These are phyloP conservation scores for Eupithecia dodoneata DNA, from an alignment of 2,888 invertebrate species.

Conservation along the genomic window DNA sequence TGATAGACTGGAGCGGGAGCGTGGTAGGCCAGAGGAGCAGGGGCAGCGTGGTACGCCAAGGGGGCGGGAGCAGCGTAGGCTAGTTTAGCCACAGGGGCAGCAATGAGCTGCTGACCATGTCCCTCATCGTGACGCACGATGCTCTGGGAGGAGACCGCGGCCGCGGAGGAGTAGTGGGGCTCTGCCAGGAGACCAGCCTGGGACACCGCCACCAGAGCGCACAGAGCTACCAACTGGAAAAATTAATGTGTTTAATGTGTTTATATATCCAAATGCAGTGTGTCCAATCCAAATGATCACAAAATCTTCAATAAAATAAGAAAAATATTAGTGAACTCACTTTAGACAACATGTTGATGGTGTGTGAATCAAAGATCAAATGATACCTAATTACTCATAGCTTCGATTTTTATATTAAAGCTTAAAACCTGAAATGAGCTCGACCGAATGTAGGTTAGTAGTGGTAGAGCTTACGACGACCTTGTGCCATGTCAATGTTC, in stretches of 20 bases:
- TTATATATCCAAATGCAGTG: neutral
- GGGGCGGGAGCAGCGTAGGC: slow-evolving; percentile 48
- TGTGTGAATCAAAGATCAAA: slow-evolving; percentile 43
- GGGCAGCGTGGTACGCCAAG: slow-evolving; percentile 48
- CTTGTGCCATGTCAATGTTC: slow-evolving; percentile 38
- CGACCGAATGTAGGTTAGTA: slow-evolving; percentile 33
- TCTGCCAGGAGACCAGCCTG: slow-evolving; percentile 58
- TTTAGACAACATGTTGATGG: slow-evolving; percentile 54
- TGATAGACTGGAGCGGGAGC: too few species aligned
- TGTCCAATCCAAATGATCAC: neutral
- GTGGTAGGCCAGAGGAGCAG: slow-evolving; percentile 48
- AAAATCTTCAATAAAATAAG: neutral
- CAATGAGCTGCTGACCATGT: slow-evolving; percentile 47
- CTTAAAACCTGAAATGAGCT: slow-evolving; percentile 27
- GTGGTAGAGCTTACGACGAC: slow-evolving; percentile 37
- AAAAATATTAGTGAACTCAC: slow-evolving; percentile 48
- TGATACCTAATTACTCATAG: slow-evolving; percentile 39
- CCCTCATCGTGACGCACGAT: slow-evolving; percentile 69
- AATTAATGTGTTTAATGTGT: neutral
- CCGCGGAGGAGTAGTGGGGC: slow-evolving; percentile 65
- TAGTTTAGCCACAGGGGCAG: slow-evolving; percentile 47
- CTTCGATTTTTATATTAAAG: slow-evolving; percentile 44
- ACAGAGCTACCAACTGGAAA: slow-evolving; percentile 44
- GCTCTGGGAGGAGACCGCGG: slow-evolving; percentile 68
- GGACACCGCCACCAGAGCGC: slow-evolving; percentile 50